These are phyloP conservation scores for Scleropages formosus DNA, from an alignment of 2,797 vertebrate genomes.

Conservation along the genomic window DNA sequence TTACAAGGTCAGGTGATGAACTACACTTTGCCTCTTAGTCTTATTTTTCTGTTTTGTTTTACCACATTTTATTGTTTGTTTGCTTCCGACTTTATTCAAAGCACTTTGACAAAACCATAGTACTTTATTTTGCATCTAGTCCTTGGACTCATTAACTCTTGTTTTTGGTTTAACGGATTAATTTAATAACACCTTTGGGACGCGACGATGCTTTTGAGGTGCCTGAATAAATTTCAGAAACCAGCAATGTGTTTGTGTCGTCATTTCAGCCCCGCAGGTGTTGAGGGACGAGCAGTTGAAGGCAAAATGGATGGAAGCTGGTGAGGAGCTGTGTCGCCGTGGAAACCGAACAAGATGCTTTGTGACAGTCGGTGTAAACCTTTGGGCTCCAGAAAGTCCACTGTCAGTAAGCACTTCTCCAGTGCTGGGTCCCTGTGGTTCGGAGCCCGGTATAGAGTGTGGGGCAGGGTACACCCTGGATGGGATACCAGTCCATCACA, in stretches of 20 bases:
- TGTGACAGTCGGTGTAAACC: too few relatives aligned
- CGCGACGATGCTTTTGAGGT: conserved; percentile 62
- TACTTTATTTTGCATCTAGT: conserved; percentile 50
- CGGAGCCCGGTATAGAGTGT: too few relatives aligned
- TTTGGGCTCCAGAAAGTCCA: too few relatives aligned
- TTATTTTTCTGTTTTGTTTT: conserved; percentile 60
- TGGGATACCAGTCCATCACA: too few relatives aligned
- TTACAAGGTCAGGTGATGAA: conserved; percentile 32
- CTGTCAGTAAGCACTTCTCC: too few relatives aligned
- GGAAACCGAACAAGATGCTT: neutral
- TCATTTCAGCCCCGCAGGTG: conserved; percentile 1
- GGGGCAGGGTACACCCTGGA: too few relatives aligned
- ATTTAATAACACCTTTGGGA: conserved; percentile 59
- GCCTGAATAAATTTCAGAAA: conserved; percentile 78
- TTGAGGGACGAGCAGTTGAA: neutral
- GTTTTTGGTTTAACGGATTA: conserved; percentile 46
- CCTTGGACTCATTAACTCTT: conserved; percentile 54
- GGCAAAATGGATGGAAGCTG: neutral
- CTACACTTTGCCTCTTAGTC: conserved; percentile 55
- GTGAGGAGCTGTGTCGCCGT: neutral
- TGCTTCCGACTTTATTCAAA: conserved; percentile 48
- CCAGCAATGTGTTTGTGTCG: conserved; percentile 39
- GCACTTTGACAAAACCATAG: conserved; percentile 57
- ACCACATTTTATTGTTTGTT: conserved; percentile 44
- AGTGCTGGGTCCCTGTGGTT: too few relatives aligned